Evolutionary conservation across 2,888 invertebrate species (phyloP).

Genomic region (Chrysina gloriosa): DNA sequence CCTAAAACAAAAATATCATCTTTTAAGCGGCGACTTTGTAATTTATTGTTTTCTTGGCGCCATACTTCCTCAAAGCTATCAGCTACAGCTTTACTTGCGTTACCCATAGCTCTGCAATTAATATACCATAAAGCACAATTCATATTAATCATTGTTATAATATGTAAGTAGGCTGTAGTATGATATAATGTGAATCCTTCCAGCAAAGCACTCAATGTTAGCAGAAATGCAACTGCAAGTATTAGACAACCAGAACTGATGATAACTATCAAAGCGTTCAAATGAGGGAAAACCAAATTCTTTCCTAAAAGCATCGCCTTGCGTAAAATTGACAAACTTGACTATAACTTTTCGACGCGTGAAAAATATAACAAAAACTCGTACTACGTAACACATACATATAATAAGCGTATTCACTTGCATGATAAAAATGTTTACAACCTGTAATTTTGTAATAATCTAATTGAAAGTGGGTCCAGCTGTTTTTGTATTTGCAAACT

Average conservation of each 20-base stretch:
- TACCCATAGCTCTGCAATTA: conserved; percentile 75
- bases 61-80: conserved; percentile 61
- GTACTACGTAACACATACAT: no score
- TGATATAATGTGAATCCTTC: conserved; percentile 75
- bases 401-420: no score
- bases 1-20: conserved; percentile 62
- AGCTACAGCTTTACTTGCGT: conserved; percentile 66
- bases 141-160: conserved; percentile 79
- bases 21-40: no score
- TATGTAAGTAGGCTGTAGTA: conserved; percentile 74
- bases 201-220: conserved; percentile 71
- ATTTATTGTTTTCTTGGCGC: background rate
- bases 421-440: no score
- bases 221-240: conserved; percentile 71
- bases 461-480: conserved; percentile 76
- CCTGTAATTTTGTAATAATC: conserved; percentile 63
- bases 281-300: conserved; percentile 71
- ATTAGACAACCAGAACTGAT: conserved; percentile 74
- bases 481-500: conserved; percentile 77
- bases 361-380: no score
- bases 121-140: conserved; percentile 79
- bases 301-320: conserved; percentile 69
- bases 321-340: no score
- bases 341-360: no score
- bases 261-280: conserved; percentile 71